phyloP scores from a whole-genome alignment of 2,797 vertebrate genomes.

The Nyctibius grandis region DNA sequence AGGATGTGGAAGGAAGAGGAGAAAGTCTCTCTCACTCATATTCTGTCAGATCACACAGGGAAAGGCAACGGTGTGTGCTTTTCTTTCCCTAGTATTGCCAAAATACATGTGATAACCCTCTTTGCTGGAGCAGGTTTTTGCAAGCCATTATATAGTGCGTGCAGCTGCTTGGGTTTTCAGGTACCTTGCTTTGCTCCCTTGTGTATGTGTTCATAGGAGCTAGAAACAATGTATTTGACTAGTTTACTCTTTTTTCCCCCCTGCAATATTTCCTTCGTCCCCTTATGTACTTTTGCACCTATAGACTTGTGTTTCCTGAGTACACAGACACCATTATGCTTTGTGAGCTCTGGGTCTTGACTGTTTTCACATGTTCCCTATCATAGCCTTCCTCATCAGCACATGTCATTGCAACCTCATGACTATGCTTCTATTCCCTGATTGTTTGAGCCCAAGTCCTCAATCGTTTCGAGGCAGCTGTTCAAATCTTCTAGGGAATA shows the following conservation, averaged over 20 bases:
- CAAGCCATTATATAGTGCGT: neutral
- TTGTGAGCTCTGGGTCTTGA: neutral
- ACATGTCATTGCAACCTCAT: neutral
- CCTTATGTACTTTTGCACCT: neutral
- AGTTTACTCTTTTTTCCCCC: neutral
- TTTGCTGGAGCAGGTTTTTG: neutral
- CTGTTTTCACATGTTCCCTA: neutral
- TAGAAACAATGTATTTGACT: neutral
- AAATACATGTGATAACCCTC: neutral
- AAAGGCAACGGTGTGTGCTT: neutral
- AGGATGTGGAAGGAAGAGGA: neutral
- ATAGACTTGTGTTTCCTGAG: neutral
- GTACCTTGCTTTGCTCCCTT: neutral
- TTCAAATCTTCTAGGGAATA: neutral
- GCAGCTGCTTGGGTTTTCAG: neutral
- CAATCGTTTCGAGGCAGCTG: accelerated
- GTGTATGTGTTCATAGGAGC: neutral
- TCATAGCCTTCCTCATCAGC: neutral
- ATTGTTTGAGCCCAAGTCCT: neutral
- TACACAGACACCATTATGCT: neutral
- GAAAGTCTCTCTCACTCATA: neutral
- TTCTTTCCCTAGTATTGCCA: neutral
- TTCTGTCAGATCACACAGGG: neutral
- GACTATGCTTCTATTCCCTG: neutral
- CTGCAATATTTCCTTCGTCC: neutral